Evolutionary conservation across 1,140 invertebrate species (phyloP), one percentile per base, ranked within the genome.

Genomic region (Zaprionus ghesquierei): DNA sequence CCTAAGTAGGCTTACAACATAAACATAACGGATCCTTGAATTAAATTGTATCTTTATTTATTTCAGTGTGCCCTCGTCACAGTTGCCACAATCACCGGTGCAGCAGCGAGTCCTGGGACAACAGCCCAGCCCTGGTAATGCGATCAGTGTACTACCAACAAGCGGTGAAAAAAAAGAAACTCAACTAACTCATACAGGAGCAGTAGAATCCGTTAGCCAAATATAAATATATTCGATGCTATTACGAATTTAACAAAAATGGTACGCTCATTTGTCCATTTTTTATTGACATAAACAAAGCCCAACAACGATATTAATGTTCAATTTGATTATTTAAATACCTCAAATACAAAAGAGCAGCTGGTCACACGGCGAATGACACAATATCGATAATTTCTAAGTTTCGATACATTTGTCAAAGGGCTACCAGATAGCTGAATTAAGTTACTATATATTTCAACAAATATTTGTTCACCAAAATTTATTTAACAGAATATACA

Each of bases 181-280:
- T 41, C 29, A 50, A 2, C 64, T 68, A 41, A 23, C 18, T 0
- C 64, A 73, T 9, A 13, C 31, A 18, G 64, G 69, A 2, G 69
- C 70, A 4, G 70, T 73, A 8, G 70, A 73, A 50, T 49, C 70
- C 38, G 51, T 73, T 50, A 73, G 70, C 31, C 70, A 73, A 35
- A 61, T 69, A 9, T 69, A 66, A 59, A 10, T 15, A 63, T 10
- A 49, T 12, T 33, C 5, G n/a, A 41, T 41, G n/a, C 9, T n/a
- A 18, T 41, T 2, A 8, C 1, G n/a, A 41, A 15, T 41, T 38
- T 8, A 15, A n/a, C 3, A 35, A 35, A 5, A 15, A 15, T 41
- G 35, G 35, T 41, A 41, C 35, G 2, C 35, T 15, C 15, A 15
- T 5, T 15, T 41, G n/a, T n/a, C n/a, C 6, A 8, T 15, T 15